phyloP scores from a whole-genome alignment of 1,140 invertebrate genomes.

The Neuroterus valhalla region DNA sequence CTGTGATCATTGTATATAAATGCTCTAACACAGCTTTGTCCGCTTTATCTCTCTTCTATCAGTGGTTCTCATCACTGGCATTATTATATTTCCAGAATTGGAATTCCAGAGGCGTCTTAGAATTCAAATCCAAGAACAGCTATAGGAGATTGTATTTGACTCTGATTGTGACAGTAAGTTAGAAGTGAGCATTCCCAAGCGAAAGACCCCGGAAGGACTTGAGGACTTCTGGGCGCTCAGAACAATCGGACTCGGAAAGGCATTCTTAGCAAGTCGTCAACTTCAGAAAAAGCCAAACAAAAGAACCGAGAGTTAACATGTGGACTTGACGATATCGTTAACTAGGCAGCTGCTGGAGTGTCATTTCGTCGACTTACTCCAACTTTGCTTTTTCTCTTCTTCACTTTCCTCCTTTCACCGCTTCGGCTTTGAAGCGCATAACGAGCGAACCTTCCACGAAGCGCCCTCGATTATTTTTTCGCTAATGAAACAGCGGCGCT shows the following conservation, averaged over 20 bases:
- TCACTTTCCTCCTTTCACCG: conserved; percentile 36
- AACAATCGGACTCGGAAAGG: too few species aligned
- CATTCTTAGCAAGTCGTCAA: too few species aligned
- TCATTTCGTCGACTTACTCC: conserved; percentile 9
- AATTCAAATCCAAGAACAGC: too few species aligned
- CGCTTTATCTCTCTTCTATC: conserved; percentile 44
- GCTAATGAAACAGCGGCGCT: conserved; percentile 68
- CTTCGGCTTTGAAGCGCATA: conserved; percentile 50
- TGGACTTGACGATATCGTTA: neutral
- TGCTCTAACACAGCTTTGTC: conserved; percentile 54
- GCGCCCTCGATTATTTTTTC: conserved; percentile 70
- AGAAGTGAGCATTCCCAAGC: neutral
- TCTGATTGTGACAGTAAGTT: neutral
- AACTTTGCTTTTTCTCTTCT: conserved; percentile 37
- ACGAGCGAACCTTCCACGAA: conserved; percentile 62
- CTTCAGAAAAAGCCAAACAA: neutral
- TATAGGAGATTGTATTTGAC: too few species aligned
- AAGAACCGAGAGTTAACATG: neutral
- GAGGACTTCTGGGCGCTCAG: too few species aligned
- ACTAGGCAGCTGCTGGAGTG: conserved; percentile 10
- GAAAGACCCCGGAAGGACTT: neutral
- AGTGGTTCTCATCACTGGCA: conserved; percentile 50
- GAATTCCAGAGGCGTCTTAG: too few species aligned
- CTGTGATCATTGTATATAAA: conserved; percentile 48
- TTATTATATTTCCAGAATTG: too few species aligned